phyloP scores from a whole-genome alignment of 2,113 vertebrate genomes.

The Tenebrosternarchus preto region DNA sequence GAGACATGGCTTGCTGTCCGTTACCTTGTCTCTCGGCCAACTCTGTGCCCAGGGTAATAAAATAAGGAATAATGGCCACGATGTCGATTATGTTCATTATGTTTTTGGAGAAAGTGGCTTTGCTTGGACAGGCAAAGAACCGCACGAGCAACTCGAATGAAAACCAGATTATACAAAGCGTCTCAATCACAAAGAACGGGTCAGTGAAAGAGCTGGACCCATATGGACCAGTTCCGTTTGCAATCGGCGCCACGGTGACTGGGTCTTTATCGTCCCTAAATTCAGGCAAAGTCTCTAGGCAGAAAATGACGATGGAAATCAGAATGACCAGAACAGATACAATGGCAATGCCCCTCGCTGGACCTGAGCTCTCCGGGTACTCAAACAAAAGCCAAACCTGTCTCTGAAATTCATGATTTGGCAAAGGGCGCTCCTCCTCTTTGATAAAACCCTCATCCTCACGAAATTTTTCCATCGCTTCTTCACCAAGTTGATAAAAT shows the following conservation, averaged over 20 bases:
- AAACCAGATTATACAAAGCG: constrained; percentile 98
- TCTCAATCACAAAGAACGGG: constrained; percentile 97
- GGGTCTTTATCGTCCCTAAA: constrained; percentile 90
- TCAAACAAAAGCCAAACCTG: constrained; percentile 98
- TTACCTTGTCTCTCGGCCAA: constrained; percentile 88
- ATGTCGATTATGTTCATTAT: constrained; percentile 99
- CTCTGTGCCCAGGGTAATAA: constrained; percentile 96
- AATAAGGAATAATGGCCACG: constrained; percentile 97
- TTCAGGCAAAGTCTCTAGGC: constrained; percentile 94
- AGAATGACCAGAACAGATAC: constrained; percentile 96
- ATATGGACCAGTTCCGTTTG: constrained; percentile 71
- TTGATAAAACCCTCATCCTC: constrained; percentile 98
- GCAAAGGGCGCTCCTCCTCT: constrained; percentile 93
- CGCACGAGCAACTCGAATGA: constrained; percentile 95
- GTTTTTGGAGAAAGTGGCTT: constrained; percentile 93
- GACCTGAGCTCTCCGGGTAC: constrained; percentile 95
- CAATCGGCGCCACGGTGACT: constrained; percentile 59
- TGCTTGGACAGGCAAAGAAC: constrained; percentile 95
- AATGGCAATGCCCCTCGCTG: constrained; percentile 93
- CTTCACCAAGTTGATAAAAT: constrained; percentile 96
- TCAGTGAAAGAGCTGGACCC: constrained; percentile 80
- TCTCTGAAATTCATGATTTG: constrained; percentile 89
- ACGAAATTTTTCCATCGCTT: constrained; percentile 97
- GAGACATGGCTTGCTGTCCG: constrained; percentile 95
- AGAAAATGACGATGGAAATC: constrained; percentile 98